Evolutionary conservation across 1,140 invertebrate genomes (phyloP), one percentile per base, ranked within the genome.

Genomic region (Scaptomyza pallida): DNA sequence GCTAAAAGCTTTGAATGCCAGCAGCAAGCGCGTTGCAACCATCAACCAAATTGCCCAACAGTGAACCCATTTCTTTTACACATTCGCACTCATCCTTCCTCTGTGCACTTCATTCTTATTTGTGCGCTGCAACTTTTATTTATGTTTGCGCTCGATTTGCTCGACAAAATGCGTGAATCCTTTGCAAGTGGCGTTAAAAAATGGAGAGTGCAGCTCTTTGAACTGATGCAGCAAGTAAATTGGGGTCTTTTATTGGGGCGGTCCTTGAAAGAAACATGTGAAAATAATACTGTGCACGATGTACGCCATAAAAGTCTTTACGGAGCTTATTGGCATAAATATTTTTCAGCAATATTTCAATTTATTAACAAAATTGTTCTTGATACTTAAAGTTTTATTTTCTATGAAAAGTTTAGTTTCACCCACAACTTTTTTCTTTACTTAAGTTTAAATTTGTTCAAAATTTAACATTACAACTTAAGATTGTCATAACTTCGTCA

Each of bases 1-100:
- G 59, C 62, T 64, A 75, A 82, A 75, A 72, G 79, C 76, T 69
- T 79, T 69, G 67, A 75, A 41, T 56, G 74, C n/a, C 75, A 67
- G 41, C 51, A 59, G 57, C 60, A 74, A 44, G 59, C 57, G 43
- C 57, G 17, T 54, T 51, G 70, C 30, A 41, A 41, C 60, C 60
- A 21, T 37, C 67, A 47, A 41, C 15, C 30, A 33, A 33, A 48
- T 21, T n/a, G 26, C 43, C 15, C 35, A 45, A 21, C 12, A 15
- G 12, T 37, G 12, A 37, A 6, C 16, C 51, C 37, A 37, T 37
- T 37, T 37, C 33, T n/a, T n/a, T n/a, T 37, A 3, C 21, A 26
- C n/a, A 23, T 40, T 19, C 13, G 8, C 48, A 9, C 30, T 43
- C 41, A 30, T 30, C 26, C 26, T 30, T 30, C 1, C 26, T 6